A percentile compares a stretch with the other conserved stretches of the same genome.
Conservation (phyloP, 2,797 vertebrate genomes). For the Malacoraja senta region DNA sequence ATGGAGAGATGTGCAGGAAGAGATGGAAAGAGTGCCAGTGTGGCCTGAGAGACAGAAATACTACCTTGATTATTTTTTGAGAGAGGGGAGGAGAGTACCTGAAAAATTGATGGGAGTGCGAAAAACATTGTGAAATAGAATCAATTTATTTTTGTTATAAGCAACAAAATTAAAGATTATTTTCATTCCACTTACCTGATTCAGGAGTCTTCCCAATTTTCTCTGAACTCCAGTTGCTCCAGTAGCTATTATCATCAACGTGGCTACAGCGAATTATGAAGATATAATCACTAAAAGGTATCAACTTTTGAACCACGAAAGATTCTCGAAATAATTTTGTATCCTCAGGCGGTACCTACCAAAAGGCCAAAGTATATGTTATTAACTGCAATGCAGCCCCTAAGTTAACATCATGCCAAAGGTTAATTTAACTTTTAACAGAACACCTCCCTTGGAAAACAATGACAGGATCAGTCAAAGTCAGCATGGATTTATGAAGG, state of each 20-base stretch:
- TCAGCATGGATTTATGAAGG: no score
- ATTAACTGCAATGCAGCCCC: neutral
- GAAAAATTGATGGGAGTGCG: neutral
- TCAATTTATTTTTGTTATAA: neutral
- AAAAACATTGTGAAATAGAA: neutral
- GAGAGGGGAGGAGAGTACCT: neutral
- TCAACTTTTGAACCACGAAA: slow-evolving; percentile 73
- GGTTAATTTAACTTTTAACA: neutral
- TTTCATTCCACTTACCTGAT: slow-evolving; percentile 61
- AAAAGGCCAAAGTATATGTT: slow-evolving; percentile 39
- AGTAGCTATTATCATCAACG: slow-evolving; percentile 53
- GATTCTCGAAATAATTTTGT: slow-evolving; percentile 56
- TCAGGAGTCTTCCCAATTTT: slow-evolving; percentile 62
- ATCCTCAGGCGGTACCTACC: slow-evolving; percentile 64
- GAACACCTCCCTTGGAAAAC: neutral
- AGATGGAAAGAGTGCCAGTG: neutral
- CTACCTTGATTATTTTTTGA: neutral
- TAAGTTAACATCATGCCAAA: neutral
- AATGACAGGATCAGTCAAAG: no score
- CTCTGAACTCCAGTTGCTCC: slow-evolving; percentile 81
- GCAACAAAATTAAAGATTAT: neutral
- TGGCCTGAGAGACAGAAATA: neutral
- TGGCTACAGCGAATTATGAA: slow-evolving; percentile 70
- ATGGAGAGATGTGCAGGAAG: neutral
- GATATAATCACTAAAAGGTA: slow-evolving; percentile 65